Percentiles rank a stretch among this genome's conserved stretches.
These are phyloP conservation scores for Poliocrania exsul DNA, from an alignment of 2,797 vertebrate species.

Conservation along the genomic window DNA sequence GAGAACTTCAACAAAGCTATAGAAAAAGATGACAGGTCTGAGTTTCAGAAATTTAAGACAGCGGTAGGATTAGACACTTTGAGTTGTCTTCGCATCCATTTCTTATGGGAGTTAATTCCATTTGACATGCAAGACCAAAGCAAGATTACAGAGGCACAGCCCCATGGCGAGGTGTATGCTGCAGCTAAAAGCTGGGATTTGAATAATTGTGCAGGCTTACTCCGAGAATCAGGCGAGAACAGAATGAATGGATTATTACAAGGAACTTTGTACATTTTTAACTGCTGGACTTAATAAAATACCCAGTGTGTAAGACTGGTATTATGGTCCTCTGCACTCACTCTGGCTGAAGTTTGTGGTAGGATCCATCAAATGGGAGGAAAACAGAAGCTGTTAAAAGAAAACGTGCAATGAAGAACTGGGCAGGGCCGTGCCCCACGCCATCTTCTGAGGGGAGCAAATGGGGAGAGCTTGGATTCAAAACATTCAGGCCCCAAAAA, in stretches of 20 bases:
- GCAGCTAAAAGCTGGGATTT: conserved; percentile 99
- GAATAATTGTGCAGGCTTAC: conserved; percentile 99
- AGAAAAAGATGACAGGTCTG: conserved; percentile 95
- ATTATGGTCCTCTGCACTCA: conserved; percentile 81
- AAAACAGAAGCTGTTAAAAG: conserved; percentile 73
- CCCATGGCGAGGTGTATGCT: conserved; percentile 97
- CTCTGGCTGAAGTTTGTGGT: conserved; percentile 81
- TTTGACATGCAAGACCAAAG: conserved; percentile 99
- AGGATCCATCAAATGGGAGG: conserved; percentile 80
- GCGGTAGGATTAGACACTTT: conserved; percentile 97
- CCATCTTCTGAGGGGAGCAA: conserved; percentile 69
- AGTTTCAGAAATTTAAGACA: conserved; percentile 97
- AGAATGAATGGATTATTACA: conserved; percentile 98
- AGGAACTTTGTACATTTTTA: conserved; percentile 88
- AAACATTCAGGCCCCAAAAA: conserved; percentile 81
- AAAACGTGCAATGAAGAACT: conserved; percentile 77
- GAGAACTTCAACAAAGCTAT: conserved; percentile 82
- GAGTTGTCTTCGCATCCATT: conserved; percentile 97
- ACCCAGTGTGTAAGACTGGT: conserved; percentile 78
- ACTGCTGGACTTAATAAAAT: conserved; percentile 86
- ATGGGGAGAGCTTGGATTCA: conserved; percentile 71
- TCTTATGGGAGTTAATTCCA: conserved; percentile 99
- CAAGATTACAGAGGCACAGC: conserved; percentile 96
- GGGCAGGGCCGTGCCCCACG: conserved; percentile 66
- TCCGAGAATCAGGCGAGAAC: conserved; percentile 95